These are phyloP conservation scores for Passer domesticus DNA, from an alignment of 2,113 vertebrate species.

Conservation along the genomic window DNA sequence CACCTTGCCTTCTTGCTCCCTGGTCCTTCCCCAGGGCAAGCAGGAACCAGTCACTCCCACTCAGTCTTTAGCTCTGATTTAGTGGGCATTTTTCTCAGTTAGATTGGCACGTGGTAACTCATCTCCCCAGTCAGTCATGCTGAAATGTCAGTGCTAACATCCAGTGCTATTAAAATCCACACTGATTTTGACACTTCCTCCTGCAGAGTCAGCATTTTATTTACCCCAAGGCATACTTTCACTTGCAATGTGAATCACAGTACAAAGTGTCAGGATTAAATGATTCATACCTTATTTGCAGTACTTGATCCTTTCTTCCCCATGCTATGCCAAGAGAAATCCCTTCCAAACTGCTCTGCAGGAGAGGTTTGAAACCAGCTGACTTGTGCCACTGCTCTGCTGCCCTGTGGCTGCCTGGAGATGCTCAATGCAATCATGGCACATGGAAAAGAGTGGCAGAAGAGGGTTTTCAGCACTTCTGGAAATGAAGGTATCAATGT, in stretches of 20 bases:
- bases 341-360: not conserved
- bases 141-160: not conserved
- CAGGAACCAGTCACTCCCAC: not conserved
- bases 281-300: not conserved
- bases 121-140: not conserved
- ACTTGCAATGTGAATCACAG: not conserved
- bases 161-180: constrained; percentile 7
- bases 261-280: not conserved
- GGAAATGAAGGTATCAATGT: not conserved
- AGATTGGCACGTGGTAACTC: not conserved
- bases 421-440: not conserved
- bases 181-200: not conserved
- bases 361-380: not conserved
- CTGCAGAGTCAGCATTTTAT: constrained; percentile 31
- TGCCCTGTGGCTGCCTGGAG: not conserved
- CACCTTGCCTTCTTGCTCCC: not conserved
- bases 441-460: not conserved
- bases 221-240: not conserved
- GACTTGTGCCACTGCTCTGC: not conserved
- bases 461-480: not conserved
- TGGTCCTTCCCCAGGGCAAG: not conserved
- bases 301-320: not conserved
- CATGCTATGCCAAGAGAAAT: not conserved
- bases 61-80: not conserved
- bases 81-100: not conserved